phyloP scores from a whole-genome alignment of 2,797 vertebrate genomes.

The Morelia viridis region DNA sequence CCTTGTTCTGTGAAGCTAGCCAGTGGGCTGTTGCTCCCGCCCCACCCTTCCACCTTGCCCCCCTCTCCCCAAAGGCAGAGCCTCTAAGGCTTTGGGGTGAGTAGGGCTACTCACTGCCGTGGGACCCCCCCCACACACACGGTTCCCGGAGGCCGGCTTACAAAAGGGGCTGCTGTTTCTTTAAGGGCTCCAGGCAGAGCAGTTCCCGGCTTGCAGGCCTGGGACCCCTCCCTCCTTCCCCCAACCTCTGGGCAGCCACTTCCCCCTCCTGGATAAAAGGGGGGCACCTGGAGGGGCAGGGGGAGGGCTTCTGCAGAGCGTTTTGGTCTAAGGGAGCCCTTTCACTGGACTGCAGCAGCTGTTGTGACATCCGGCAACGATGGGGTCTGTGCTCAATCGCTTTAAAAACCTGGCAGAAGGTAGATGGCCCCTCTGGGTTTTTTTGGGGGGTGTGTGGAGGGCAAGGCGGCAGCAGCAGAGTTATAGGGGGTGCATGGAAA shows the following conservation, averaged over 20 bases:
- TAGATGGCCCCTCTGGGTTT: background rate
- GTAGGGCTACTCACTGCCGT: background rate
- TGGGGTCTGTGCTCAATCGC: background rate
- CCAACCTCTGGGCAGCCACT: background rate
- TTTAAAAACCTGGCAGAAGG: background rate
- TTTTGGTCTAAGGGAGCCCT: background rate
- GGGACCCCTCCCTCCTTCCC: background rate
- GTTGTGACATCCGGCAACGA: background rate
- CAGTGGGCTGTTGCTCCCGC: background rate
- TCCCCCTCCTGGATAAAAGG: background rate
- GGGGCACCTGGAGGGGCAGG: fast-evolving
- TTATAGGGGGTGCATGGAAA: background rate
- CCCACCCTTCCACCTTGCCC: too few species aligned
- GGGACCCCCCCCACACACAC: too few species aligned
- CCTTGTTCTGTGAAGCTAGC: background rate
- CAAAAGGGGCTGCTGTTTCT: background rate
- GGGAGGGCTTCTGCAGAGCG: background rate
- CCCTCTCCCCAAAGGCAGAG: background rate
- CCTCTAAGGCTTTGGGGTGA: background rate
- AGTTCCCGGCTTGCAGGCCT: too few species aligned
- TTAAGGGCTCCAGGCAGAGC: background rate
- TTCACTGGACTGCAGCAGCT: fast-evolving
- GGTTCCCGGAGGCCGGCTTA: background rate
- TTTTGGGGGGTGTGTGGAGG: background rate
- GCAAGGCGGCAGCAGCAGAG: background rate